Percentiles rank a stretch among this genome's conserved stretches.
Conservation (phyloP, 1,140 invertebrate genomes). For the Mycetomoellerius zeteki region DNA sequence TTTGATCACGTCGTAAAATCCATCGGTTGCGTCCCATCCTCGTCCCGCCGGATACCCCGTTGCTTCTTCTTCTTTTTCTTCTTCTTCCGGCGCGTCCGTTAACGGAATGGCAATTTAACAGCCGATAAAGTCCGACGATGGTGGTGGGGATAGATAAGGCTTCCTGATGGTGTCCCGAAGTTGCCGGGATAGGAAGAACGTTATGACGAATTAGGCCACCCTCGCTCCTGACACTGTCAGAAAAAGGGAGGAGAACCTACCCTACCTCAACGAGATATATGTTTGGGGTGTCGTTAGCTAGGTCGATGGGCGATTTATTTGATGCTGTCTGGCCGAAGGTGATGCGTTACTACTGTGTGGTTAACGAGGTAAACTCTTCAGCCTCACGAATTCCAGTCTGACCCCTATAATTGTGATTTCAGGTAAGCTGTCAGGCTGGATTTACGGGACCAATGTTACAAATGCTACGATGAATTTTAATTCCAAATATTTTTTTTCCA, state of each 20-base stretch:
- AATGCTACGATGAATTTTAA: not conserved
- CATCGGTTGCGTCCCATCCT: slow-evolving; percentile 21
- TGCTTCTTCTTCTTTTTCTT: not conserved
- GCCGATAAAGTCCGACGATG: slow-evolving; percentile 72
- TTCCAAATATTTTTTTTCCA: not conserved
- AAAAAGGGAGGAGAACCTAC: slow-evolving; percentile 69
- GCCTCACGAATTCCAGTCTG: not conserved
- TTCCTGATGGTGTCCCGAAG: slow-evolving; percentile 63
- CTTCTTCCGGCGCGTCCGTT: slow-evolving; percentile 45
- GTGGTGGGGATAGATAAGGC: slow-evolving; percentile 42
- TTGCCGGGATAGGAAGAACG: slow-evolving; percentile 74
- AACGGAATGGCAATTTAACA: slow-evolving; percentile 77
- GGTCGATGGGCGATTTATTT: slow-evolving; percentile 67
- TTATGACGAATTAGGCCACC: slow-evolving; percentile 82
- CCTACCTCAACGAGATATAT: slow-evolving; percentile 82
- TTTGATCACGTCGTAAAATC: slow-evolving; percentile 80
- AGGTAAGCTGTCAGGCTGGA: not conserved
- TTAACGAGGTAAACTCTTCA: slow-evolving; percentile 46
- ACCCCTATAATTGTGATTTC: slow-evolving; percentile 29
- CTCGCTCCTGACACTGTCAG: slow-evolving; percentile 67
- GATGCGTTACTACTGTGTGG: slow-evolving; percentile 39
- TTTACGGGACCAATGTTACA: not conserved
- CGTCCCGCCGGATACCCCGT: not conserved
- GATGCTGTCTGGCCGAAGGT: slow-evolving; percentile 36
- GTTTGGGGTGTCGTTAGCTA: slow-evolving; percentile 78